phyloP scores from a whole-genome alignment of 2,797 vertebrate genomes.

The Harpagifer antarcticus region DNA sequence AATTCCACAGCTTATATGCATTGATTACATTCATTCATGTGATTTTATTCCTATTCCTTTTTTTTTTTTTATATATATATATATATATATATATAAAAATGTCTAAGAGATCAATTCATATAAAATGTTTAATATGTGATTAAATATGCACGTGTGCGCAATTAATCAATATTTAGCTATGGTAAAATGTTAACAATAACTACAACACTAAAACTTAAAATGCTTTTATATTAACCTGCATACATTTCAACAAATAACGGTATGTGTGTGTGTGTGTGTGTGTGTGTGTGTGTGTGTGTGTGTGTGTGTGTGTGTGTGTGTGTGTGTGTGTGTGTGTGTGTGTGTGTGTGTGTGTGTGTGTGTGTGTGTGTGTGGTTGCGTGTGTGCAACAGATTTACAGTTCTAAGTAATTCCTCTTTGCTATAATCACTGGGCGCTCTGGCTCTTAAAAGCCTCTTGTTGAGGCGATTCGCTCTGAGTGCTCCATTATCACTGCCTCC shows the following conservation, averaged over 20 bases:
- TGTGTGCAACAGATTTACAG: conserved; percentile 16
- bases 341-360: not conserved
- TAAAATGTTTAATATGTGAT: not conserved
- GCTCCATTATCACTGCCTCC: conserved; percentile 40
- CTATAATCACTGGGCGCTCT: conserved; percentile 21
- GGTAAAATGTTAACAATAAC: too few relatives aligned
- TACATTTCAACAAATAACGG: too few relatives aligned
- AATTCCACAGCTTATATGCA: too few relatives aligned
- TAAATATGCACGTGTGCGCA: not conserved
- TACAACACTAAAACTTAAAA: not conserved
- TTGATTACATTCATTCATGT: not conserved
- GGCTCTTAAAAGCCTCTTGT: conserved; percentile 53
- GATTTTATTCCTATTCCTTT: not conserved
- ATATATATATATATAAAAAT: not conserved
- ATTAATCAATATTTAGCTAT: not conserved
- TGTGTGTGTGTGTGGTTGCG: conserved; percentile 11
- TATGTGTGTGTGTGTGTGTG: not conserved
- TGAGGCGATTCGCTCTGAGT: conserved; percentile 46
- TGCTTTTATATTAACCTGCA: not conserved
- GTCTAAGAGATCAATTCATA: not conserved
- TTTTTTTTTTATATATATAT: too few relatives aligned
- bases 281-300: conserved; percentile 7
- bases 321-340: not conserved
- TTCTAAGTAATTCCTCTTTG: not conserved
- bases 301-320: conserved; percentile 14